A percentile compares a stretch with the other conserved stretches of the same genome.
phyloP scores from a whole-genome alignment of 2,888 invertebrate species.

The Apamea anceps region DNA sequence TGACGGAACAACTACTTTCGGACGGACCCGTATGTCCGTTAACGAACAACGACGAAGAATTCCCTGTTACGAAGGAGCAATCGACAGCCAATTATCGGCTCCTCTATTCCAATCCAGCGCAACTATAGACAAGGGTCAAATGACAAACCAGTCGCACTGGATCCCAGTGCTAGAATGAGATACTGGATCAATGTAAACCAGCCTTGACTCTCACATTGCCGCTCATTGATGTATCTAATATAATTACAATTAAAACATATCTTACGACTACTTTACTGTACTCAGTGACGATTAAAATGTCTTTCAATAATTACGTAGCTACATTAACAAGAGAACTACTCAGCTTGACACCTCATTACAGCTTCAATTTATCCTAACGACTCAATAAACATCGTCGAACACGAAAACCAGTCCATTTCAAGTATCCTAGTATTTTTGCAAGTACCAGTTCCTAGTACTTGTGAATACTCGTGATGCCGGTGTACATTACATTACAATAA shows the following conservation, averaged over 20 bases:
- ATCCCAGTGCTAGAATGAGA: neutral
- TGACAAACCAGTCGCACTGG: neutral
- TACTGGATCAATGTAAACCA: neutral
- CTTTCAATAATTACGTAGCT: neutral
- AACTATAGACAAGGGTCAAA: neutral
- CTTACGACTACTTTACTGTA: neutral
- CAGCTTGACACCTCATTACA: neutral
- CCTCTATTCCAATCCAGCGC: neutral
- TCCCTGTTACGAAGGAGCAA: neutral
- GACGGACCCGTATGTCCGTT: no score
- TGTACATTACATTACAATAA: slow-evolving; percentile 77
- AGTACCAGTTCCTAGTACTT: slow-evolving; percentile 22
- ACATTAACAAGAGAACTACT: neutral
- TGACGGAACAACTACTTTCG: no score
- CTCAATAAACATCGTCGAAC: neutral
- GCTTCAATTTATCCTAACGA: neutral
- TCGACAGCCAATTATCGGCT: neutral
- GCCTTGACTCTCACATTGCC: neutral
- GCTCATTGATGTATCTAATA: neutral
- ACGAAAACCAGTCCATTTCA: slow-evolving; percentile 13
- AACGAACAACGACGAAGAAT: no score
- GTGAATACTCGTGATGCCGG: slow-evolving; percentile 37
- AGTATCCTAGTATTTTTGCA: slow-evolving; percentile 36
- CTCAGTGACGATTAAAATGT: neutral
- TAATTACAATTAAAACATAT: slow-evolving; percentile 5